Base-by-base conservation (phyloP, 2,888 invertebrate genomes). In the Ennomos erosarius region DNA sequence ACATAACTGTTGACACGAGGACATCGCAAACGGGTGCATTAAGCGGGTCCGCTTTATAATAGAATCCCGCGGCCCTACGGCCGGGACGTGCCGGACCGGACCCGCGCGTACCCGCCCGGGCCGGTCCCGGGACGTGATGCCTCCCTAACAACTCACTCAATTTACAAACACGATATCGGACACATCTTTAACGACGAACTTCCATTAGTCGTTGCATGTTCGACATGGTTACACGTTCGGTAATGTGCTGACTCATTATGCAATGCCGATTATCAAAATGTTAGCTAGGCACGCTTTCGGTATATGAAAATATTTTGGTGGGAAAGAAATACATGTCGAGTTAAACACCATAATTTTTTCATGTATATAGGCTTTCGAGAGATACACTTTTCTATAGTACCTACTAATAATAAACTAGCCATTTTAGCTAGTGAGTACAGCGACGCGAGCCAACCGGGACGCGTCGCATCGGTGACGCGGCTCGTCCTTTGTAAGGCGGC, bases 1-100 rank as follows among this genome's bases (percentile, higher is more conserved):
- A 61, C 63, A 55, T 67, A 73, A 79, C 70, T 73, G 70, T 71
- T 65, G 78, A 78, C 78, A 76, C 73, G 78, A 74, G 68, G 72
- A 72, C 73, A 77, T 77, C 66, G 69, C 70, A 70, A 69, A 57
- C 65, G 68, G 59, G 69, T 68, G 67, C 71, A 71, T 73, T 74
- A 71, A 69, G 69, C 64, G 69, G 67, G 60, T 55, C 69, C 64
- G 36, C 11, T 61, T 70, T 59, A 42, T 55, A 61, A 69, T 72
- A 64, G 65, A 62, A 66, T 63, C 62, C 59, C 57, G 55, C 45
- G 60, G 57, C 54, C 49, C 52, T 54, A 54, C 54, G 46, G 51
- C 33, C 36, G 64, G 56, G 13, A 59, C 64, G 64, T 59, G 56
- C 55, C 43, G 54, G n/a, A 1, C 52, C 52, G 13, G 36, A 9